phyloP scores from a whole-genome alignment of 2,113 vertebrate species.

The Argyrosomus japonicus region DNA sequence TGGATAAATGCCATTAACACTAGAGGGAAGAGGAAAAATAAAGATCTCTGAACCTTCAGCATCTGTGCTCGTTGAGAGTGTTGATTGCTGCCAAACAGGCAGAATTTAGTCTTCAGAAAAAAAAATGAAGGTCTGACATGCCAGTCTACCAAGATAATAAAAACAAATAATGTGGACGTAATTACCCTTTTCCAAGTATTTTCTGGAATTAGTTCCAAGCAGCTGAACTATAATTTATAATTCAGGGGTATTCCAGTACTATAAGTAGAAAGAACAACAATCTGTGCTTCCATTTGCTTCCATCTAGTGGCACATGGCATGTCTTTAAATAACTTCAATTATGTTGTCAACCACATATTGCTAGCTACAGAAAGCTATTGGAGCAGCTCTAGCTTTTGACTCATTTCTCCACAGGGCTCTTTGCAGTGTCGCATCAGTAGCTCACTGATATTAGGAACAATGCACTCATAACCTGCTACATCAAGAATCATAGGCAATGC shows the following conservation, averaged over 20 bases:
- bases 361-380: constrained; percentile 20
- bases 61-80: constrained; percentile 22
- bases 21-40: not conserved
- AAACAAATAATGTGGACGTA: not conserved
- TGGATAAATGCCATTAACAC: constrained; percentile 40
- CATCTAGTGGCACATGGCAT: constrained; percentile 30
- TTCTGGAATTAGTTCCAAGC: not conserved
- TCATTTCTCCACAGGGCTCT: constrained; percentile 9
- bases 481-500: not conserved
- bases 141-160: not conserved
- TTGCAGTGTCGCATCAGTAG: constrained; percentile 18
- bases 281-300: constrained; percentile 35
- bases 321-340: constrained; percentile 52
- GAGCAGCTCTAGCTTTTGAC: constrained; percentile 25
- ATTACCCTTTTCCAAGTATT: constrained; percentile 2
- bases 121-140: not conserved
- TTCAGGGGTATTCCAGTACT: constrained; percentile 13
- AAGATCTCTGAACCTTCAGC: constrained; percentile 26
- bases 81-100: constrained; percentile 17
- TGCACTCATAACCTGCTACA: constrained; percentile 14
- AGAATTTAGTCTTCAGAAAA: not conserved
- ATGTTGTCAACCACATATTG: constrained; percentile 40
- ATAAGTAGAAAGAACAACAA: constrained; percentile 21
- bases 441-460: constrained; percentile 34
- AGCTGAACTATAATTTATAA: constrained; percentile 30